Conservation (phyloP, 2,797 vertebrate genomes). For the Myotis pilosus region DNA sequence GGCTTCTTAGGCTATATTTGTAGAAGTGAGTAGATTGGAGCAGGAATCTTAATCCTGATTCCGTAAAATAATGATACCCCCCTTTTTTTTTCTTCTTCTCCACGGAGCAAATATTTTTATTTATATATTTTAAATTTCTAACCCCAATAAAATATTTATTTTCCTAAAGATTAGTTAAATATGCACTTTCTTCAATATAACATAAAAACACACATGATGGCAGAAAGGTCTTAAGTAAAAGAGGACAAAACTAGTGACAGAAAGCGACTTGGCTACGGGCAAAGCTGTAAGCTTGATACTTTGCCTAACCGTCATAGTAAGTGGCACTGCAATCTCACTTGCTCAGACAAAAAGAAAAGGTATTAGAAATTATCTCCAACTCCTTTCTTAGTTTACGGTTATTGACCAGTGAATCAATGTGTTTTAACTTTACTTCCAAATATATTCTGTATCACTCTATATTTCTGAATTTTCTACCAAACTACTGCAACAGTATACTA, state of each 20-base stretch:
- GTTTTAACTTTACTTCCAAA: background rate
- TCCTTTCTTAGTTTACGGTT: background rate
- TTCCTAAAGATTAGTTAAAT: background rate
- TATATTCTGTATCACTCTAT: background rate
- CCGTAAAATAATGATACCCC: background rate
- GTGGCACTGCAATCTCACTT: background rate
- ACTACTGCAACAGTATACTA: background rate
- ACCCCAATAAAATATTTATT: background rate
- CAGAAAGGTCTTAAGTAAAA: background rate
- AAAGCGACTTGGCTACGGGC: background rate
- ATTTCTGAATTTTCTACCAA: background rate
- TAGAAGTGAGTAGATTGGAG: background rate
- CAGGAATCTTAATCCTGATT: background rate
- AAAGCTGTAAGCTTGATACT: background rate
- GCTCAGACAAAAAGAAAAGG: background rate
- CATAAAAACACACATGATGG: background rate
- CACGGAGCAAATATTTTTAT: background rate
- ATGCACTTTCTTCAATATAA: background rate
- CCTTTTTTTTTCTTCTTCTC: background rate
- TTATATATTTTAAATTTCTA: background rate
- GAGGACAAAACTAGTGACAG: background rate
- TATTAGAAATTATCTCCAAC: background rate
- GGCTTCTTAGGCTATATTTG: too few relatives aligned
- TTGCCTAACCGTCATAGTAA: background rate
- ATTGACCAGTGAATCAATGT: background rate